phyloP scores from a whole-genome alignment of 2,888 invertebrate species.

The Mystacides longicornis region DNA sequence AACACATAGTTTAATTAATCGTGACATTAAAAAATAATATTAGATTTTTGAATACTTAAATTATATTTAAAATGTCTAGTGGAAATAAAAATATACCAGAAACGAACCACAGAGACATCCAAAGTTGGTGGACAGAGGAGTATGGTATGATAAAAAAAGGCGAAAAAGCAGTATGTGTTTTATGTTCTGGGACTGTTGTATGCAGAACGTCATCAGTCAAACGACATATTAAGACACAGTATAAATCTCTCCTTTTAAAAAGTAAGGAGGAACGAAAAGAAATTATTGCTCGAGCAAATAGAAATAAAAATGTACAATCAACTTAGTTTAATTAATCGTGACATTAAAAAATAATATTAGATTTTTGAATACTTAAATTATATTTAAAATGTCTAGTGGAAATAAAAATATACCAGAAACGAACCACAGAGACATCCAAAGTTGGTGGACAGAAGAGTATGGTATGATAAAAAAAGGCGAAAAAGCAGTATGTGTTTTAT shows the following conservation, averaged over 20 bases:
- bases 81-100: slow-evolving; percentile 16
- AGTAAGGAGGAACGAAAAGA: too few relatives aligned
- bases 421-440: slow-evolving; percentile 20
- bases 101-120: slow-evolving; percentile 19
- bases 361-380: slow-evolving; percentile 1
- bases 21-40: neutral
- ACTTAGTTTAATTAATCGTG: neutral
- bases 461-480: slow-evolving; percentile 16
- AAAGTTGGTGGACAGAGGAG: slow-evolving; percentile 20
- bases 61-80: slow-evolving; percentile 4
- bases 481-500: slow-evolving; percentile 21
- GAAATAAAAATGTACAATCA: too few relatives aligned
- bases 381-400: slow-evolving; percentile 7
- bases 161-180: slow-evolving; percentile 19
- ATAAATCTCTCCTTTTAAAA: too few relatives aligned
- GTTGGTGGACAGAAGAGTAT: slow-evolving; percentile 20
- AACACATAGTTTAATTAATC: neutral
- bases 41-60: neutral
- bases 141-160: slow-evolving; percentile 19
- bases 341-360: neutral
- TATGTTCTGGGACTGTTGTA: slow-evolving; percentile 26
- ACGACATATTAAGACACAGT: slow-evolving; percentile 27
- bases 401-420: slow-evolving; percentile 17
- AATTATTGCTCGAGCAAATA: slow-evolving; percentile 26
- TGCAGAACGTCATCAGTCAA: slow-evolving; percentile 26